phyloP scores from a whole-genome alignment of 2,888 invertebrate genomes.

The Chaetoderma sp. region DNA sequence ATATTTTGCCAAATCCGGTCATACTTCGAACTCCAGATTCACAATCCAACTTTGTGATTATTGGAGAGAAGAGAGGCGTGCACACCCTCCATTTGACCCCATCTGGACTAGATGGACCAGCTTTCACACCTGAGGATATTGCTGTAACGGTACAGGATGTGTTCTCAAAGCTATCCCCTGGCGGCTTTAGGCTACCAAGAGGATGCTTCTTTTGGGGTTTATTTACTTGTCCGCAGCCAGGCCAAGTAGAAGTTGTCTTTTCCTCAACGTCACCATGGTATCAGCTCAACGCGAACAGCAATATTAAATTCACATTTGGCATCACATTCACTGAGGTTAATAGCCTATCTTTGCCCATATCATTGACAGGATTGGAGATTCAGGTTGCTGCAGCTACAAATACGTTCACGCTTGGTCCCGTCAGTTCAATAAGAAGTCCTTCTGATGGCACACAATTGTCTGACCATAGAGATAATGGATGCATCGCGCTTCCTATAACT shows the following conservation, averaged over 20 bases:
- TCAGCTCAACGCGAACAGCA: background rate
- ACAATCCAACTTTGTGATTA: background rate
- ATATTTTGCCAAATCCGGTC: constrained; percentile 1
- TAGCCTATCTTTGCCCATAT: background rate
- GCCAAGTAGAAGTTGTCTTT: no score
- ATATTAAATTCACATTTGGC: background rate
- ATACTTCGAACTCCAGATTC: background rate
- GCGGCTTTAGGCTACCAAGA: background rate
- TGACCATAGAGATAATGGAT: background rate
- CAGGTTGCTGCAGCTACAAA: background rate
- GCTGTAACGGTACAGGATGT: constrained; percentile 5
- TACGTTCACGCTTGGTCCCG: background rate
- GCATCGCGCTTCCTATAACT: background rate
- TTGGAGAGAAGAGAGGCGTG: background rate
- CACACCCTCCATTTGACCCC: background rate
- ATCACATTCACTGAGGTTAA: background rate
- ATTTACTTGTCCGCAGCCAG: no score
- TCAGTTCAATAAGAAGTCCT: background rate
- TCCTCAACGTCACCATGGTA: constrained; percentile 8
- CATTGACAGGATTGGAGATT: background rate
- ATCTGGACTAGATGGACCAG: background rate
- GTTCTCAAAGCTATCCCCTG: background rate
- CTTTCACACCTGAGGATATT: background rate
- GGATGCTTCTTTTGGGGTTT: background rate
- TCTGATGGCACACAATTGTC: background rate